Evolutionary conservation across 2,888 invertebrate species (phyloP).

Genomic region (Hydrotaea diabolus): DNA sequence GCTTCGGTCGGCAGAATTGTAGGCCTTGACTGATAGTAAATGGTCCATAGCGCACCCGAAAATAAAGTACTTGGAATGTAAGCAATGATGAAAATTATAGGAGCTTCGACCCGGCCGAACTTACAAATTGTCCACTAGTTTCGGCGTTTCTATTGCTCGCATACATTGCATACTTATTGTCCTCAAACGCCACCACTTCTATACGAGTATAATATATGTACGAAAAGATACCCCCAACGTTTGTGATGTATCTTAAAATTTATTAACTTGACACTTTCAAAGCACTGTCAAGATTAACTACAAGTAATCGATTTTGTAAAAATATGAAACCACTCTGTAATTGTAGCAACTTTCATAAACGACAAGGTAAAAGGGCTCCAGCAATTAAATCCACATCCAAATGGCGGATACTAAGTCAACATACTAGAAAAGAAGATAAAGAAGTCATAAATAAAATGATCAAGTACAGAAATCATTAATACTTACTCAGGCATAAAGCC

Average conservation of each 20-base stretch:
- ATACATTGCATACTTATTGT: too few relatives aligned
- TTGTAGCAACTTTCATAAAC: not conserved
- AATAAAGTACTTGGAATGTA: too few relatives aligned
- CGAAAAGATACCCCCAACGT: too few relatives aligned
- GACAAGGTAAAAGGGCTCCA: not conserved
- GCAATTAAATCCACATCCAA: constrained; percentile 31
- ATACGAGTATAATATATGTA: too few relatives aligned
- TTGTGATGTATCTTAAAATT: constrained; percentile 1
- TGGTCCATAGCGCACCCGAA: too few relatives aligned
- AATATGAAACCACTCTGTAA: constrained; percentile 31
- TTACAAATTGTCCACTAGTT: too few relatives aligned
- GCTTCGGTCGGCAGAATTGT: too few relatives aligned
- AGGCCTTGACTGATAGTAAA: too few relatives aligned
- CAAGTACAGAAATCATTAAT: not conserved
- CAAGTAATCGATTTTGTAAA: constrained; percentile 27
- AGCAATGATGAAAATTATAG: too few relatives aligned
- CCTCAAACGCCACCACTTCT: too few relatives aligned
- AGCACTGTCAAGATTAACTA: constrained; percentile 23
- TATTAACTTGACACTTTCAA: constrained; percentile 44
- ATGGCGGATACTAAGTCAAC: constrained; percentile 70
- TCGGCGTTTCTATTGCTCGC: too few relatives aligned
- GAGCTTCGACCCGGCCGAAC: too few relatives aligned
- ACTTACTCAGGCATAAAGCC: constrained; percentile 75
- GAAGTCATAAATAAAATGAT: not conserved
- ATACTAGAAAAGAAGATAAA: constrained; percentile 68